Percentiles rank a stretch among this genome's conserved stretches.
Evolutionary conservation across 2,113 vertebrate genomes (phyloP).

Genomic region (Scytalopus superciliaris): DNA sequence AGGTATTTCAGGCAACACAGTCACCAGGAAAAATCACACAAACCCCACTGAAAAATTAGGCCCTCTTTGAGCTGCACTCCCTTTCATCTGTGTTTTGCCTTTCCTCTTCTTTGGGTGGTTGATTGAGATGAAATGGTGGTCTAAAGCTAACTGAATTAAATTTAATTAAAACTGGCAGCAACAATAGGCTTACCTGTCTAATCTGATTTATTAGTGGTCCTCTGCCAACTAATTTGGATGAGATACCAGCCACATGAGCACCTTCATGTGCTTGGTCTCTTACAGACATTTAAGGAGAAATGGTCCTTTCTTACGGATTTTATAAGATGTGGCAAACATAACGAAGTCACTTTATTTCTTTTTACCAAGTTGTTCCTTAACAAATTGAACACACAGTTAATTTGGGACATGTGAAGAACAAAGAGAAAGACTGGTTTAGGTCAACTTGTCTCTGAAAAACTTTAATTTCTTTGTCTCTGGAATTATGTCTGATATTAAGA

Average conservation of each 20-base stretch:
- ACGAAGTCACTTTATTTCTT: neutral
- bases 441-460: neutral
- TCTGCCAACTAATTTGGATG: neutral
- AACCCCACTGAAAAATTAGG: neutral
- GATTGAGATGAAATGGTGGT: neutral
- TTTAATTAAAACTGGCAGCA: constrained; percentile 13
- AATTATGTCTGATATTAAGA: neutral
- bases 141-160: neutral
- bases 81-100: neutral
- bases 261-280: neutral
- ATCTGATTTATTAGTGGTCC: constrained; percentile 1
- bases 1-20: too few relatives aligned
- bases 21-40: neutral
- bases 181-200: neutral
- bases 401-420: neutral
- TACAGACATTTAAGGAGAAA: neutral
- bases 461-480: neutral
- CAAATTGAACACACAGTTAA: neutral
- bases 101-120: neutral
- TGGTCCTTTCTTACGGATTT: neutral
- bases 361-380: neutral
- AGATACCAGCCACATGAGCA: neutral
- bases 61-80: neutral
- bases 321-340: neutral
- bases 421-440: neutral